Evolutionary conservation across 1,140 invertebrate species (phyloP), one percentile per base, ranked within the genome.

Genomic region (Drosophila setifemur): DNA sequence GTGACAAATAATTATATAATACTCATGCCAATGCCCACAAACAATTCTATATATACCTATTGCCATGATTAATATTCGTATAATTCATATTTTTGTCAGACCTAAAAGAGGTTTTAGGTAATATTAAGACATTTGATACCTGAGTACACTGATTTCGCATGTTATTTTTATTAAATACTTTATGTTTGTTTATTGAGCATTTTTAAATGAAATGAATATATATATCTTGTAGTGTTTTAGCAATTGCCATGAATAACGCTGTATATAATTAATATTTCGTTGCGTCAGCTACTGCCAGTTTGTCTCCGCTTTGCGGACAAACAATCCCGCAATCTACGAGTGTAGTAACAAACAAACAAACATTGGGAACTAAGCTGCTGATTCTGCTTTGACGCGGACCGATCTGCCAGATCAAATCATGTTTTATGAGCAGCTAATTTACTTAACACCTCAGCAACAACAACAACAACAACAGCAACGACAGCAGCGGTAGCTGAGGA

Each of bases 401-500:
- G n/a, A n/a, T 52, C 61, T 68, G 78, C 68, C 72, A 82, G 81
- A 64, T 70, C 78, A 82, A 82, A 85, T 86, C 76, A 85, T 87
- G 67, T 86, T 86, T 86, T 86, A 86, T 87, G 81, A 87, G 81
- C 82, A 76, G 82, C 81, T 86, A 86, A 86, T 86, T 86, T 86
- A 86, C 82, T 86, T 86, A 86, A 82, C 81, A 86, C 82, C 75
- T 86, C 66, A 37, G 18, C 73, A 77, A 71, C 60, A 74, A 67
- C 72, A 64, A 58, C 37, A 35, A 6, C 67, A 47, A 6, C 29
- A 61, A 28, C 52, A 70, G n/a, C n/a, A n/a, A n/a, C 57, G 53
- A 45, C 8, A 42, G n/a, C n/a, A 35, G 12, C 52, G 37, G 31
- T 23, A 61, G 31, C 29, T n/a, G n/a, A n/a, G 8, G 39, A 40